These are phyloP conservation scores for Latheticus oryzae DNA, from an alignment of 2,888 invertebrate genomes.

Conservation along the genomic window DNA sequence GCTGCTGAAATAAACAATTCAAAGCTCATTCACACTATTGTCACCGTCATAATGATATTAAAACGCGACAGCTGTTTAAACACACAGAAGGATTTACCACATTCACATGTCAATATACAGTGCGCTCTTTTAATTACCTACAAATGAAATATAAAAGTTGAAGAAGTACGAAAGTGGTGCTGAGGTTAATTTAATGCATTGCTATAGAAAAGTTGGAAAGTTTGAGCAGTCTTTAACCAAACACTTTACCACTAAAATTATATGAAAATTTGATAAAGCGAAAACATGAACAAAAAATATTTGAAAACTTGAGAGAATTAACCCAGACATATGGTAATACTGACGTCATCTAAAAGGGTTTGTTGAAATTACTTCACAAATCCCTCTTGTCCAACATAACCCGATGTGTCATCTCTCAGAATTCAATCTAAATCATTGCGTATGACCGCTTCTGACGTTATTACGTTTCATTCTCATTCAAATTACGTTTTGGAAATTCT, in stretches of 20 bases:
- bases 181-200: too few relatives aligned
- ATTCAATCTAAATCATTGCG: slow-evolving; percentile 41
- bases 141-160: too few relatives aligned
- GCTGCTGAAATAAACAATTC: too few relatives aligned
- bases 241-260: slow-evolving; percentile 2
- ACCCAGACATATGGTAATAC: slow-evolving; percentile 31
- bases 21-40: too few relatives aligned
- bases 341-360: slow-evolving; percentile 33
- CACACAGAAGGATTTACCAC: too few relatives aligned
- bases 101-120: too few relatives aligned
- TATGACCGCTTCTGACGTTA: slow-evolving; percentile 36
- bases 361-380: slow-evolving; percentile 33
- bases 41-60: too few relatives aligned
- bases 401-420: slow-evolving; percentile 39
- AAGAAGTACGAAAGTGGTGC: too few relatives aligned
- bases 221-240: slow-evolving; percentile 9
- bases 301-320: slow-evolving; percentile 5
- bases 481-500: slow-evolving; percentile 34
- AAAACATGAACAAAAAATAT: background rate
- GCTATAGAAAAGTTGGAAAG: too few relatives aligned
- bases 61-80: too few relatives aligned
- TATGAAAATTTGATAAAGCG: slow-evolving; percentile 4
- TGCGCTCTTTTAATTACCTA: too few relatives aligned
- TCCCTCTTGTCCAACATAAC: slow-evolving; percentile 35
- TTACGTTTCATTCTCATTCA: slow-evolving; percentile 39